A percentile compares a stretch with the other conserved stretches of the same genome.
phyloP scores from a whole-genome alignment of 2,888 invertebrate genomes.

The Drosophila glabriapex region DNA sequence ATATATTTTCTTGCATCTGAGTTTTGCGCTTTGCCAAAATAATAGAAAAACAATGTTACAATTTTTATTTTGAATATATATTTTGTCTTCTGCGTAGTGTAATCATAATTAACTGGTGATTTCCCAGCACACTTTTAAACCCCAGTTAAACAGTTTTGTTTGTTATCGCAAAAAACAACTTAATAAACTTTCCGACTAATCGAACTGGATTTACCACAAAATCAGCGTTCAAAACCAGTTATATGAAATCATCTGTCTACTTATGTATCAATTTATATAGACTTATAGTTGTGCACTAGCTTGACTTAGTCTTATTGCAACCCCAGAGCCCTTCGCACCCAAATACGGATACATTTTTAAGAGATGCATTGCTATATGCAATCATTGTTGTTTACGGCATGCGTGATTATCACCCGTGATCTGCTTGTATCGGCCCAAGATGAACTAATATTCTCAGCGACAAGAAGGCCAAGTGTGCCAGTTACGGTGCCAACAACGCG shows the following conservation, averaged over 20 bases:
- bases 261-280: constrained; percentile 4
- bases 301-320: constrained; percentile 31
- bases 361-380: constrained; percentile 34
- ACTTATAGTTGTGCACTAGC: constrained; percentile 8
- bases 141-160: neutral
- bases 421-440: constrained; percentile 39
- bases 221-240: constrained; percentile 60
- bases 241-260: constrained; percentile 31
- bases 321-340: constrained; percentile 1
- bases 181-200: constrained; percentile 9
- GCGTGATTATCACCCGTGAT: constrained; percentile 22
- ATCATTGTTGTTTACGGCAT: constrained; percentile 8
- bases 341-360: neutral
- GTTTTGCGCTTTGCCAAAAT: neutral
- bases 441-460: constrained; percentile 51
- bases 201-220: constrained; percentile 70
- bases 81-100: neutral
- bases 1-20: neutral
- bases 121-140: constrained; percentile 12
- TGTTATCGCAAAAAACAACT: constrained; percentile 25
- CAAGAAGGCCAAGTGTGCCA: constrained; percentile 11
- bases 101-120: constrained; percentile 8
- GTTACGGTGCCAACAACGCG: constrained; percentile 8
- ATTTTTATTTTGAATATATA: neutral
- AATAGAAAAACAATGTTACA: neutral